A percentile compares a stretch with the other conserved stretches of the same genome.
Conservation (phyloP, 2,797 vertebrate genomes). For the Phrynocephalus guinanensis region DNA sequence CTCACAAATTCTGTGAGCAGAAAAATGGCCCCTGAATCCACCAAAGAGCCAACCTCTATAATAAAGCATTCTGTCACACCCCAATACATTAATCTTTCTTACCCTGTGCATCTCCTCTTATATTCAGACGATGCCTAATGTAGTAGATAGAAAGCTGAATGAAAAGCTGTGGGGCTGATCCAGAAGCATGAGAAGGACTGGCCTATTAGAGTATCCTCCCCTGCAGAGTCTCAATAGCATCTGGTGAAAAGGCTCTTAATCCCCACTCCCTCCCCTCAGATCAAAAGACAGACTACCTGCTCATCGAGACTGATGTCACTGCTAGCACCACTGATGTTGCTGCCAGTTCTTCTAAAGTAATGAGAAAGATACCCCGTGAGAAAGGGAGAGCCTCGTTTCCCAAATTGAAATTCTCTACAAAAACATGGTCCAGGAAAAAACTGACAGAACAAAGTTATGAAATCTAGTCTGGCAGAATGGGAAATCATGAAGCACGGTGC, state of each 20-base stretch:
- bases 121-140: neutral
- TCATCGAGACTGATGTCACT: slow-evolving; percentile 92
- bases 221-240: neutral
- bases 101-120: neutral
- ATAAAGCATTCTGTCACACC: no score
- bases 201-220: neutral
- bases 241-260: neutral
- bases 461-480: neutral
- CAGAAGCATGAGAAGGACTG: neutral
- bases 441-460: neutral
- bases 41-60: no score
- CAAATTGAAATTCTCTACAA: neutral
- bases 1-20: no score
- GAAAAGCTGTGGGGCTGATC: neutral
- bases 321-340: slow-evolving; percentile 93
- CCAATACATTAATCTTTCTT: neutral
- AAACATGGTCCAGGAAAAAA: neutral
- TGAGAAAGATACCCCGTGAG: neutral
- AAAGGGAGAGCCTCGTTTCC: neutral
- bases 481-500: neutral
- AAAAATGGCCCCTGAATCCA: no score
- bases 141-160: neutral
- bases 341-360: slow-evolving; percentile 88
- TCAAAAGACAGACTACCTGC: slow-evolving; percentile 78
- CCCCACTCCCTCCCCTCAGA: neutral